These are phyloP conservation scores for Fringilla coelebs DNA, from an alignment of 2,797 vertebrate species.

Conservation along the genomic window DNA sequence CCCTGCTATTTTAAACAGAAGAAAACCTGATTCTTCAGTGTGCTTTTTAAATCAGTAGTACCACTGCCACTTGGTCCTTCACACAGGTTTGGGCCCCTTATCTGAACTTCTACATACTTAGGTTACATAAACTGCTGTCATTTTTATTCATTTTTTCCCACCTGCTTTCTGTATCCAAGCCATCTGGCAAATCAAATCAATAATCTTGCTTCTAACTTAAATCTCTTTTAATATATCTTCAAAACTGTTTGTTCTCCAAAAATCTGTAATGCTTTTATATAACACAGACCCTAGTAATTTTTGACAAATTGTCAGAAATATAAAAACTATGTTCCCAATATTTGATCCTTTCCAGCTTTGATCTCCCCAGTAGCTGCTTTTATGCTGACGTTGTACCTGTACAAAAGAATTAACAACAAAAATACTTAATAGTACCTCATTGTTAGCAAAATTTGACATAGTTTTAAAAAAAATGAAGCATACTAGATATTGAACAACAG, in stretches of 20 bases:
- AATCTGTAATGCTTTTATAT: background rate
- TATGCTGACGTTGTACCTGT: slow-evolving; percentile 10
- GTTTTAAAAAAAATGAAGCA: background rate
- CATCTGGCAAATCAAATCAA: background rate
- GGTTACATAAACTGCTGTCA: background rate
- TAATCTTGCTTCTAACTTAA: background rate
- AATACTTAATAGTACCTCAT: background rate
- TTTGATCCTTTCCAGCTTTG: slow-evolving; percentile 55
- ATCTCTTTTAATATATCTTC: background rate
- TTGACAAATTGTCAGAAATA: slow-evolving; percentile 53
- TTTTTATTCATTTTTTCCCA: background rate
- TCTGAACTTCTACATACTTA: background rate
- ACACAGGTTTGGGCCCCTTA: background rate
- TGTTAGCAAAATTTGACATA: background rate
- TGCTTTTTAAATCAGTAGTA: background rate
- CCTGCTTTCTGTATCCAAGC: background rate
- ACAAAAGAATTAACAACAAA: slow-evolving; percentile 38
- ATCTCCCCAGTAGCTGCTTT: slow-evolving; percentile 21
- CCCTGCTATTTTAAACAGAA: background rate
- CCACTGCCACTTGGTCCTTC: background rate
- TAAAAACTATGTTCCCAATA: background rate
- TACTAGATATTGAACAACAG: background rate
- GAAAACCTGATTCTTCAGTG: background rate
- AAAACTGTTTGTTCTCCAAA: background rate
- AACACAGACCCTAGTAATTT: background rate